Evolutionary conservation across 2,113 vertebrate species (phyloP), one percentile per base, ranked within the genome.

Genomic region (Suricata suricatta): DNA sequence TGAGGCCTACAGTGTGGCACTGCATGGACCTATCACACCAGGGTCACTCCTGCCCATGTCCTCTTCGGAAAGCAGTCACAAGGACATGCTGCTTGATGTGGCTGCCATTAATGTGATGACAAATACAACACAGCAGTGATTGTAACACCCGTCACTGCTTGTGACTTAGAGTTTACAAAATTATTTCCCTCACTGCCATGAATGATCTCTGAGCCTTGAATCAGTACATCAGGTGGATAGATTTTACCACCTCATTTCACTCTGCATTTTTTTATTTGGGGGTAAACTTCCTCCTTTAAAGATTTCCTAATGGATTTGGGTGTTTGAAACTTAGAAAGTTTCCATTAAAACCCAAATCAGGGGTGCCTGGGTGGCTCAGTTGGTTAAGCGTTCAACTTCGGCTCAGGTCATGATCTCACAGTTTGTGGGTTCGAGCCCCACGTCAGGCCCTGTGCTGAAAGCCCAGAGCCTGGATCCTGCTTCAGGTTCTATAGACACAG

Each of bases 111-210:
- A 33, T 0, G 17, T 2, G n/a, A 72, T 1, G 29, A 47, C 27
- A 64, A 57, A 57, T 7, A 21, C 38, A 23, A 11, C 15, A 7
- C 47, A 16, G 54, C 41, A n/a, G 19, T 0, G 3, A n/a, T 0
- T 3, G 2, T 2, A 2, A 60, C 17, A 2, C 71, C 19, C 9
- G 74, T 77, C 35, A 2, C 33, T n/a, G n/a, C 33, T 10, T 11
- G 11, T 3, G 77, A 77, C 41, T 41, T 13, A 9, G 27, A 66
- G 19, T 35, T 41, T 14, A 52, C 57, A 60, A 17, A 38, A 27
- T 21, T 3, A 2, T 6, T 1, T 35, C 31, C 74, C 77, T n/a
- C 33, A 7, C 10, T 12, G 2, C 72, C 38, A 1, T 3, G 31
- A 10, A 0, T 3, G 57, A 60, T 23, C 50, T 29, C 92, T 4